Conservation (phyloP, 2,888 invertebrate species). For the Glyphotaelius pellucidus region DNA sequence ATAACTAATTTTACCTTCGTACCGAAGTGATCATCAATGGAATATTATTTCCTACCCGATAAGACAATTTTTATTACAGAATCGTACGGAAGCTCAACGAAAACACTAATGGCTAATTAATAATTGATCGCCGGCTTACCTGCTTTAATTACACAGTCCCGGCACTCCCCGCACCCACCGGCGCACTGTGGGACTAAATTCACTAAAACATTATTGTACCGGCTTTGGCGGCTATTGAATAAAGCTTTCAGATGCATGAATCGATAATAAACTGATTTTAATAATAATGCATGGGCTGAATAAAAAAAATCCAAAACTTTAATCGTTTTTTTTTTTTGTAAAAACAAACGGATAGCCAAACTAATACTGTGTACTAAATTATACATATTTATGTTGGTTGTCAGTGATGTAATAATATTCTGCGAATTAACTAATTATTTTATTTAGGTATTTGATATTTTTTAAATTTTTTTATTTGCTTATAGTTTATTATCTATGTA, state of each 20-base stretch:
- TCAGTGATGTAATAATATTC: no score
- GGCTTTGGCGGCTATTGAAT: not conserved
- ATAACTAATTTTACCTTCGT: not conserved
- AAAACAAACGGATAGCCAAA: not conserved
- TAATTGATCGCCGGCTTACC: conserved; percentile 44
- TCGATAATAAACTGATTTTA: not conserved
- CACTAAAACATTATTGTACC: no score
- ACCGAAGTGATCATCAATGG: not conserved
- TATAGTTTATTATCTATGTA: no score
- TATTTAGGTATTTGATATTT: no score
- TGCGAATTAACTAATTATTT: no score
- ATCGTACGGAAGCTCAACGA: conserved; percentile 7
- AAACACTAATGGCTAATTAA: conserved; percentile 34
- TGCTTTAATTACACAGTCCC: conserved; percentile 27
- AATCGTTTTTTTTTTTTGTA: not conserved
- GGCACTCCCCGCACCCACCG: not conserved
- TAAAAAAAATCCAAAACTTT: not conserved
- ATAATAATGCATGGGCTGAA: not conserved
- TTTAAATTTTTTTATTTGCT: no score
- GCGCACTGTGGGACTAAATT: not conserved
- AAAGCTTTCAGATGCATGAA: not conserved
- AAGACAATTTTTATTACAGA: not conserved
- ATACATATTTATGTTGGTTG: no score
- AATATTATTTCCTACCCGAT: not conserved
- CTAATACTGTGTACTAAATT: no score